Base-by-base conservation (phyloP, 2,113 vertebrate genomes). In the Cnemophilus loriae region DNA sequence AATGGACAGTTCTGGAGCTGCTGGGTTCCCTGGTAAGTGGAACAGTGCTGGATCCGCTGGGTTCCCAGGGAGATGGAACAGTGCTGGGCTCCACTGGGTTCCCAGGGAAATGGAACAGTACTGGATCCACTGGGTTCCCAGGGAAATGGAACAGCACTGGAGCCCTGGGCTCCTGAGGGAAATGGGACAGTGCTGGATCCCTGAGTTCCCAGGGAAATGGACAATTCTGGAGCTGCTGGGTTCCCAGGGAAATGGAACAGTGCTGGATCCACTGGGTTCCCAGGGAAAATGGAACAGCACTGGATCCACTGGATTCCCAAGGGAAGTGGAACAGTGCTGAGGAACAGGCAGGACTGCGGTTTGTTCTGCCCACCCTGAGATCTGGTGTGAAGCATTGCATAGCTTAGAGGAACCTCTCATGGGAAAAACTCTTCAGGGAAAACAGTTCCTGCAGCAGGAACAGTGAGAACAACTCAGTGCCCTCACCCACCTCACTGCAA, bases 61-160 rank as follows among this genome's bases (percentile, higher is more conserved):
- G 55, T 0, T 17, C 21, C 4, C 1, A 13, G 27, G 27, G 19
- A 28, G 6, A 1, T 13, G 60, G 28, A 42, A 10, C 18, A 42
- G 39, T 10, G 60, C 12, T 30, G 37, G 47, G 47, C 47, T 7
- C 8, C 2, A n/a, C 27, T 64, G 61, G 20, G 28, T 8, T 44
- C 23, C 47, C 23, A 24, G 10, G 47, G 32, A 55, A 11, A 1
- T 1, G 26, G 19, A 23, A 3, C 8, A 44, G 56, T 3, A 26
- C 27, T 76, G 71, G 24, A 28, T 2, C 6, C 1, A 19, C 9
- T 21, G 41, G 32, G 18, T 0, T 57, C 33, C 3, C 3, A 24
- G 9, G 52, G 16, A 30, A 32, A 11, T 32, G 52, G 50, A 28
- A 14, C 26, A 52, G 50, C 10, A 15, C 50, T 52, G 50, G 49